Percentiles rank a stretch among this genome's conserved stretches.
Evolutionary conservation across 2,797 vertebrate species (phyloP).

Genomic region (Bucorvus abyssinicus): DNA sequence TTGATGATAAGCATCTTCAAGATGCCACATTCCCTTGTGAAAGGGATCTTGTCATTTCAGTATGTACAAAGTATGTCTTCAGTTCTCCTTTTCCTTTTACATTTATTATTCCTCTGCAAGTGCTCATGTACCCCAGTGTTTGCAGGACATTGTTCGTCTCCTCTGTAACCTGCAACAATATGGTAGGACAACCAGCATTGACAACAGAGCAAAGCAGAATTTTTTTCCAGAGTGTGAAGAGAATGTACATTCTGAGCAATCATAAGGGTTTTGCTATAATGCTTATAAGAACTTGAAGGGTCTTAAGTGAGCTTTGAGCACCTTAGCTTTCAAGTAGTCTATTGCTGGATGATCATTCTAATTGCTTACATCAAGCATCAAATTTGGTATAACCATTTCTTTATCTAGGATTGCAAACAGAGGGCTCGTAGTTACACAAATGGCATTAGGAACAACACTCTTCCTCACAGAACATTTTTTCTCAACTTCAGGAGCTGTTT

Average conservation of each 20-base stretch:
- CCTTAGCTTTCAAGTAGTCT: background rate
- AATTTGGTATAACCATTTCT: background rate
- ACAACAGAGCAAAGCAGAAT: background rate
- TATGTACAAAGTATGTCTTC: conserved; percentile 96
- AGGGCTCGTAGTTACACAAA: background rate
- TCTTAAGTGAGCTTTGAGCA: background rate
- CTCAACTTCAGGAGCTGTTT: background rate
- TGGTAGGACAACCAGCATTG: background rate
- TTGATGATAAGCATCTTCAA: conserved; percentile 74
- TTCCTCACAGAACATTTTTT: background rate
- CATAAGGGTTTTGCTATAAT: background rate
- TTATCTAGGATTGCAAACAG: background rate
- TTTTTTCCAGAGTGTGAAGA: background rate
- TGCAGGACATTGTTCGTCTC: conserved; percentile 88
- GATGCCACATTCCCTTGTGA: conserved; percentile 93
- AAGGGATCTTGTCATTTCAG: conserved; percentile 93
- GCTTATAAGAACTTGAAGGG: background rate
- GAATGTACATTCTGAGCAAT: background rate
- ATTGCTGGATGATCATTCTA: background rate
- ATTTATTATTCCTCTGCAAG: conserved; percentile 95
- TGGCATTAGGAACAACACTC: background rate
- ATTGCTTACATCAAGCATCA: background rate
- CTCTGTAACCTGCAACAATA: conserved; percentile 88
- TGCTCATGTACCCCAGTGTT: conserved; percentile 90
- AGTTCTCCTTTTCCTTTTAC: conserved; percentile 97